phyloP scores from a whole-genome alignment of 2,888 invertebrate species.

The Protodeltote pygarga region DNA sequence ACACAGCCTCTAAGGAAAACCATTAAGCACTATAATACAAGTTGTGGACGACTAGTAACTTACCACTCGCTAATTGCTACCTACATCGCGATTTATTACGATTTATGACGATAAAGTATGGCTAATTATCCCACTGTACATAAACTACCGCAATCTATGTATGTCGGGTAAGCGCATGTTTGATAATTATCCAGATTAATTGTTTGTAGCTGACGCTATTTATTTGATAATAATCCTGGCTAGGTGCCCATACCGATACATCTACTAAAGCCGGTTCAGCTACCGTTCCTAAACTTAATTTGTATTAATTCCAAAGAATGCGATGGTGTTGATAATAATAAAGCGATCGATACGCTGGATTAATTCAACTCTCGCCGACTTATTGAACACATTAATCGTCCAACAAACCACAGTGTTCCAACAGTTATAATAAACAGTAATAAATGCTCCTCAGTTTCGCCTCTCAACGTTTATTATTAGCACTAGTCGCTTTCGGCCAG shows the following conservation, averaged over 20 bases:
- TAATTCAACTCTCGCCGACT: constrained; percentile 39
- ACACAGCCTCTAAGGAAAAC: constrained; percentile 16
- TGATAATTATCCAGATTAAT: constrained; percentile 38
- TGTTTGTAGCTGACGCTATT: constrained; percentile 24
- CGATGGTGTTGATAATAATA: constrained; percentile 22
- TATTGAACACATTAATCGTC: constrained; percentile 47
- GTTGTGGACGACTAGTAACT: constrained; percentile 21
- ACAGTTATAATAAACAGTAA: constrained; percentile 52
- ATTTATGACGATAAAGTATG: constrained; percentile 42
- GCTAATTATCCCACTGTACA: constrained; percentile 39
- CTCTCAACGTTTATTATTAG: constrained; percentile 55
- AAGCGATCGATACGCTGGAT: constrained; percentile 32
- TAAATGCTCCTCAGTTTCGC: constrained; percentile 49
- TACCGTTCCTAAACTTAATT: constrained; percentile 6
- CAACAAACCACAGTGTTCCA: constrained; percentile 45
- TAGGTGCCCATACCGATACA: no score
- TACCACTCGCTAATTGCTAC: constrained; percentile 38
- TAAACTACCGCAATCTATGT: constrained; percentile 39
- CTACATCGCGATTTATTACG: constrained; percentile 38
- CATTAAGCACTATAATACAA: constrained; percentile 11
- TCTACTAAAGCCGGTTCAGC: no score
- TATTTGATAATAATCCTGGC: no score
- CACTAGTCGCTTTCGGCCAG: constrained; percentile 50
- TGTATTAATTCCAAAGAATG: constrained; percentile 4
- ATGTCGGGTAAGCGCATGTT: constrained; percentile 28